A percentile compares a stretch with the other conserved stretches of the same genome.
Conservation (phyloP, 2,888 invertebrate genomes). For the Trissolcus japonicus region DNA sequence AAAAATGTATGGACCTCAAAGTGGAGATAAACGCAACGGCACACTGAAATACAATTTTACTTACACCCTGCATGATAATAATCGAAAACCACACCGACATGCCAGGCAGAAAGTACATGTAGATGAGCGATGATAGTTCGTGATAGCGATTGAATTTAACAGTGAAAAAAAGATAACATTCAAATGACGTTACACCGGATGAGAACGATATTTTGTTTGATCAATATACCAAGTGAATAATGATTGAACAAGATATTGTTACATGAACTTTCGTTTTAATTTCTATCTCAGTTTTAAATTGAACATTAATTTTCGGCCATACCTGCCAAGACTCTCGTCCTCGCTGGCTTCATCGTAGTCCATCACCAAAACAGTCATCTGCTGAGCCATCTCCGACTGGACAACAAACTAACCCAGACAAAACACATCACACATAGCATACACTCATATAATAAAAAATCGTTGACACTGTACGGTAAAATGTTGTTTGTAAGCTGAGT, state of each 20-base stretch:
- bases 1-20: not conserved
- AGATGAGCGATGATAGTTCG: constrained; percentile 16
- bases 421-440: constrained; percentile 73
- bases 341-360: constrained; percentile 91
- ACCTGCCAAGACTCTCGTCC: constrained; percentile 94
- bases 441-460: constrained; percentile 64
- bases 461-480: too few relatives aligned
- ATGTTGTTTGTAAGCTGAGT: too few relatives aligned
- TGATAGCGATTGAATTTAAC: not conserved
- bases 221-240: too few relatives aligned
- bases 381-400: constrained; percentile 81
- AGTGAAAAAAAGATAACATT: not conserved
- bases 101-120: constrained; percentile 34
- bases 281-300: too few relatives aligned
- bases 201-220: too few relatives aligned
- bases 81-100: constrained; percentile 50
- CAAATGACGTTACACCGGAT: not conserved
- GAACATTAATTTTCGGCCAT: constrained; percentile 70
- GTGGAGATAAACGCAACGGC: too few relatives aligned
- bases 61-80: constrained; percentile 37
- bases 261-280: too few relatives aligned
- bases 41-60: constrained; percentile 20
- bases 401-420: constrained; percentile 75
- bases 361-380: constrained; percentile 85
- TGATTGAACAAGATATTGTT: too few relatives aligned